Evolutionary conservation across 35 echinoderm and acorn worm species (phyloP).

Genomic region (Strongylocentrotus purpuratus): DNA sequence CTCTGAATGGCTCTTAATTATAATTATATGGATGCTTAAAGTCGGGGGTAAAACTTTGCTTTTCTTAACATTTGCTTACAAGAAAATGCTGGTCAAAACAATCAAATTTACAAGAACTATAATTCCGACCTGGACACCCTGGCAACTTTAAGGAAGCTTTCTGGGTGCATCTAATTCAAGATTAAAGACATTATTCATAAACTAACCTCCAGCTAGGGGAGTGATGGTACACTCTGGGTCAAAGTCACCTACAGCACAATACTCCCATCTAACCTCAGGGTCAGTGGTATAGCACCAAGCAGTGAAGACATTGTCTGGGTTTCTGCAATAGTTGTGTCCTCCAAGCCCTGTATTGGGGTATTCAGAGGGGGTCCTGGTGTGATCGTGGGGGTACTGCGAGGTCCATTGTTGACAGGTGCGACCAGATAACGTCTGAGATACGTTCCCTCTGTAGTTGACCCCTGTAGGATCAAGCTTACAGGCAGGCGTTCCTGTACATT

Average conservation of each 20-base stretch:
- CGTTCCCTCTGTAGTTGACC: slow-evolving; percentile 70
- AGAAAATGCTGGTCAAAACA: no score
- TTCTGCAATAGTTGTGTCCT: slow-evolving; percentile 86
- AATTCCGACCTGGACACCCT: no score
- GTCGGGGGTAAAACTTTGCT: no score
- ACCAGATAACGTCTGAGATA: slow-evolving; percentile 66
- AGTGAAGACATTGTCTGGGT: slow-evolving; percentile 41
- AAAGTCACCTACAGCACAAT: slow-evolving; percentile 34
- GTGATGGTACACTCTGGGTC: neutral
- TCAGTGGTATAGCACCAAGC: slow-evolving; percentile 91
- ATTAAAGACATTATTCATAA: neutral
- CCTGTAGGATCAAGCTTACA: slow-evolving; percentile 60
- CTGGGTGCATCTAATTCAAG: neutral
- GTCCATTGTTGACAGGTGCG: slow-evolving; percentile 77
- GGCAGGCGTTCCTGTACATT: slow-evolving; percentile 4
- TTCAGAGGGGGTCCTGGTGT: slow-evolving; percentile 5
- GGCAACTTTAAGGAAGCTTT: no score
- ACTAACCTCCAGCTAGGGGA: neutral
- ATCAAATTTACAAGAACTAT: no score
- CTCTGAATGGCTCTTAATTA: no score
- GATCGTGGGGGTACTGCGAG: slow-evolving; percentile 61
- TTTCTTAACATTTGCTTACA: no score
- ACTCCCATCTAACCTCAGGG: slow-evolving; percentile 60
- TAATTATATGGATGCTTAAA: no score
- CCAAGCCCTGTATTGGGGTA: slow-evolving; percentile 75